Percentiles rank a stretch among this genome's conserved stretches.
Evolutionary conservation across 2,113 vertebrate species (phyloP).

Genomic region (Pyrgilauda ruficollis): DNA sequence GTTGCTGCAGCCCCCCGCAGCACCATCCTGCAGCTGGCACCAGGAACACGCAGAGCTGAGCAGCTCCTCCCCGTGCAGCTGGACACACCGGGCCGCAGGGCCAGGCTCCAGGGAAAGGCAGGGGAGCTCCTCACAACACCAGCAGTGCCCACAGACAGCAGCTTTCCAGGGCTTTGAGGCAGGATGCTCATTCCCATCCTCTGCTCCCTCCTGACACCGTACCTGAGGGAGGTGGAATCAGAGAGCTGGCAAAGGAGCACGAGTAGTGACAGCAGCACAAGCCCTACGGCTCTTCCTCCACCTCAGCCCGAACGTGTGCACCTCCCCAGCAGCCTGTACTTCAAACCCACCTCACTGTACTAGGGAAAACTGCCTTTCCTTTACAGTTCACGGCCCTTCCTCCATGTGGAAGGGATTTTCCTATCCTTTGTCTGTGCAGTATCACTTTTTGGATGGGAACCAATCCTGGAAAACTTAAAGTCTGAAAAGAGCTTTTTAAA

Average conservation of each 20-base stretch:
- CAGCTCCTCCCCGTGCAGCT: not conserved
- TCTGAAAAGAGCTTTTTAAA: not conserved
- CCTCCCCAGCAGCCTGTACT: not conserved
- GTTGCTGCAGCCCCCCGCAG: not conserved
- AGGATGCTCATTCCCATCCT: not conserved
- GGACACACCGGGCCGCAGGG: not conserved
- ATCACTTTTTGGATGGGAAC: not conserved
- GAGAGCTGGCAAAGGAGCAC: not conserved
- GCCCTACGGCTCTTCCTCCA: not conserved
- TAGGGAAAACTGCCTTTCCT: not conserved
- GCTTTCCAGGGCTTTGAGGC: not conserved
- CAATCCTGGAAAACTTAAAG: not conserved
- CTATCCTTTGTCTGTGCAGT: not conserved
- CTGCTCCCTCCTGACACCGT: not conserved
- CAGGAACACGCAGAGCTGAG: accelerated
- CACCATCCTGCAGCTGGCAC: not conserved
- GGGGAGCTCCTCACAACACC: accelerated
- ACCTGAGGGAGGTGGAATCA: not conserved
- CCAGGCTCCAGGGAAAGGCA: not conserved
- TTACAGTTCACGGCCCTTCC: not conserved
- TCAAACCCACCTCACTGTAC: not conserved
- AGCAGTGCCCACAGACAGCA: not conserved
- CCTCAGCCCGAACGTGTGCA: not conserved
- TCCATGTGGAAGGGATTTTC: not conserved
- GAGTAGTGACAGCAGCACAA: not conserved